Evolutionary conservation across 1,140 invertebrate species (phyloP).

Genomic region (Arctopsyche grandis): DNA sequence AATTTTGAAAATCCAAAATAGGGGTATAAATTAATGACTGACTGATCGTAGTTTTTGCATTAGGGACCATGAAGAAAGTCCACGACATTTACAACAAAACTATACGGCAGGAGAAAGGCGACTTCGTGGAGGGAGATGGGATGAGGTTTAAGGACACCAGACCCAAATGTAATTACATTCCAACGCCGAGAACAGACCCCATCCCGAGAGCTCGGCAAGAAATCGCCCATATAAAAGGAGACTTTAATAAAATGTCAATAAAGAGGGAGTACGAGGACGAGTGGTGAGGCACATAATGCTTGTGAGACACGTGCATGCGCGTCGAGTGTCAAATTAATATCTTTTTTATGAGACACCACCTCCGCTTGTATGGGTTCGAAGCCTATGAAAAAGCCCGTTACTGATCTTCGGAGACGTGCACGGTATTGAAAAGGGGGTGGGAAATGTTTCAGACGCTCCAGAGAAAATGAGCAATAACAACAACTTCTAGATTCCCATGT

Average conservation of each 20-base stretch:
- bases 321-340: conserved; percentile 6
- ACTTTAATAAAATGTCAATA: conserved; percentile 38
- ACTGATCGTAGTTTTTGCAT: no score
- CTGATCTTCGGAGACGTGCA: no score
- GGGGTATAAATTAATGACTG: no score
- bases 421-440: no score
- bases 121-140: background rate
- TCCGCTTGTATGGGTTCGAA: background rate
- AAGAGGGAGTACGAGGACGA: background rate
- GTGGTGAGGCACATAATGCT: background rate
- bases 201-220: background rate
- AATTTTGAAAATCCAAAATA: no score
- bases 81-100: background rate
- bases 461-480: no score
- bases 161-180: conserved; percentile 42
- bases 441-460: background rate
- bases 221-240: conserved; percentile 34
- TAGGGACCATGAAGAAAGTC: background rate
- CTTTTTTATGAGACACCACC: conserved; percentile 16
- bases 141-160: conserved; percentile 20
- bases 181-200: background rate
- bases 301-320: background rate
- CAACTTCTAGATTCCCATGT: no score
- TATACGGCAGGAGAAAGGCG: background rate
- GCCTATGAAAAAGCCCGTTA: no score